phyloP scores from a whole-genome alignment of 2,113 vertebrate genomes.

The Engraulis encrasicolus region DNA sequence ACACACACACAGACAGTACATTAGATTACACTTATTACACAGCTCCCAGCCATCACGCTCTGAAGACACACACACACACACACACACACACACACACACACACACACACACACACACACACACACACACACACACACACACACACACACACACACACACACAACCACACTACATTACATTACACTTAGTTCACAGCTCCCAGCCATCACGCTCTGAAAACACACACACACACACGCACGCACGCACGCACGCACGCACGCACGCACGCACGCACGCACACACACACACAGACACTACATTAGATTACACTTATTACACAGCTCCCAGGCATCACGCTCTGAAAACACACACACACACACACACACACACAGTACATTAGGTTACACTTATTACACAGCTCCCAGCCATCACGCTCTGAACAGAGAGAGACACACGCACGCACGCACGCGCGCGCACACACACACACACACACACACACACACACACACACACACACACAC shows the following conservation, averaged over 20 bases:
- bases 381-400: too few relatives aligned
- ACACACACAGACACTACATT: conserved; percentile 74
- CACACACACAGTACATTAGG: too few relatives aligned
- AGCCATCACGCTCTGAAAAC: conserved; percentile 85
- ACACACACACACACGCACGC: not conserved
- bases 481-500: conserved; percentile 75
- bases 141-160: too few relatives aligned
- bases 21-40: too few relatives aligned
- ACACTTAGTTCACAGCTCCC: conserved; percentile 98
- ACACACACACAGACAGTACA: not conserved
- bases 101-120: too few relatives aligned
- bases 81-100: not conserved
- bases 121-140: too few relatives aligned
- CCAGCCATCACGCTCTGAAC: too few relatives aligned
- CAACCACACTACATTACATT: conserved; percentile 89
- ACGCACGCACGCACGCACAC: not conserved
- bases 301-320: conserved; percentile 96
- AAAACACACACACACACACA: conserved; percentile 36
- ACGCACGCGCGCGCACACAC: too few relatives aligned
- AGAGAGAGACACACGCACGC: too few relatives aligned
- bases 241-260: not conserved
- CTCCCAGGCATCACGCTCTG: conserved; percentile 93
- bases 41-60: too few relatives aligned
- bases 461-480: too few relatives aligned
- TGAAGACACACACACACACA: conserved; percentile 58